Evolutionary conservation across 1,140 invertebrate genomes (phyloP), one percentile per base, ranked within the genome.

Genomic region (Euwallacea similis): DNA sequence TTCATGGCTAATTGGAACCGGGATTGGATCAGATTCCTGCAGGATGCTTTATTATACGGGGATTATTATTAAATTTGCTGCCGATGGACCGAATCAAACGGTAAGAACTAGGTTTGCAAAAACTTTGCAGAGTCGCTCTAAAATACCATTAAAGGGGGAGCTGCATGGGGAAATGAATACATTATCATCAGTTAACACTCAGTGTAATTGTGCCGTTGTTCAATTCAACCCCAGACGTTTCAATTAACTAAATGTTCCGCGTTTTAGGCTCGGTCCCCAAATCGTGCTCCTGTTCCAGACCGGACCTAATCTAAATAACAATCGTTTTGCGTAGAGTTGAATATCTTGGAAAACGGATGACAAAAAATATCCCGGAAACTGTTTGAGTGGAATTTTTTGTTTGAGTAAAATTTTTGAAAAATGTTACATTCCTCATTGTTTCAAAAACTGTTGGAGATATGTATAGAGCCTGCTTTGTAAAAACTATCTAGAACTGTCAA

Each of bases 171-270:
- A 61, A 79, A 79, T 76, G 78, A 79, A 79, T 79, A 77, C 76
- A 79, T 79, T 78, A 79, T 79, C 78, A 76, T 76, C 76, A 76
- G 76, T 79, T 79, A 79, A 79, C 78, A 79, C 78, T 79, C 78
- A 78, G 75, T 76, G 75, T 79, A 79, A 79, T 79, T 79, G 78
- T 78, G 73, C 78, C 71, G 74, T 71, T 77, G 75, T 79, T 74
- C 76, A 74, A 73, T 76, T 77, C 69, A 72, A 60, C 74, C 77
- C 74, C 73, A 77, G 76, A 78, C 78, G 77, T 79, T 79, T 79
- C 78, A 79, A 79, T 79, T 79, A 78, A 78, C 73, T 79, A 79
- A 79, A 79, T 79, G 78, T 78, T 78, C 76, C 77, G 73, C 76
- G 76, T 78, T 77, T 79, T 78, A 76, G 53, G n/a, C 55, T 75